A percentile compares a stretch with the other conserved stretches of the same genome.
Conservation (phyloP, 2,888 invertebrate genomes). For the Tetropium fuscum region DNA sequence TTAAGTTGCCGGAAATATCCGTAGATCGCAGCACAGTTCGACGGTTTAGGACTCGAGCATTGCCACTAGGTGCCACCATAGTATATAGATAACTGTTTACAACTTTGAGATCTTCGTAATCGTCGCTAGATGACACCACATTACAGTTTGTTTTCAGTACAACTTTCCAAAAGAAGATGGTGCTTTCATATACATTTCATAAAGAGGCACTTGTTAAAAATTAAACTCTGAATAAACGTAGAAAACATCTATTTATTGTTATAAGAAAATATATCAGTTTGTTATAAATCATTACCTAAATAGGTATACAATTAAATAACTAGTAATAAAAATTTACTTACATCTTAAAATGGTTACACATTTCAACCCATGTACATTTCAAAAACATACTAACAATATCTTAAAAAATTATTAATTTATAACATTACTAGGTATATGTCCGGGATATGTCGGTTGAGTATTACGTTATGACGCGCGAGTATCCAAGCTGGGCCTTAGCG, state of each 20-base stretch:
- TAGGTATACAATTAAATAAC: slow-evolving; percentile 57
- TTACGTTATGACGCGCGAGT: slow-evolving; percentile 62
- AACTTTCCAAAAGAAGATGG: no score
- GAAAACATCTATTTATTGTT: slow-evolving; percentile 55
- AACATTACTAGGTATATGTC: slow-evolving; percentile 38
- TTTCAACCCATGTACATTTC: slow-evolving; percentile 55
- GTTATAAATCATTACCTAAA: slow-evolving; percentile 56
- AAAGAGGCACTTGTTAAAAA: slow-evolving; percentile 4
- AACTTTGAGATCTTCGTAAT: no score
- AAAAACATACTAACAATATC: slow-evolving; percentile 45
- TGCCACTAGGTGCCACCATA: no score
- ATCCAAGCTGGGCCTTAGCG: slow-evolving; percentile 83
- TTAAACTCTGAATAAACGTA: slow-evolving; percentile 39
- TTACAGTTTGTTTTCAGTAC: no score
- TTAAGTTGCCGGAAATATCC: no score
- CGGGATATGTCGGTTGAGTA: slow-evolving; percentile 42
- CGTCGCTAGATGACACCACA: no score
- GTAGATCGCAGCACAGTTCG: no score
- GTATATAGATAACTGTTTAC: no score
- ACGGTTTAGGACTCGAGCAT: no score
- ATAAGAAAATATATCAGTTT: slow-evolving; percentile 60
- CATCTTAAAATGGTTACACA: slow-evolving; percentile 57
- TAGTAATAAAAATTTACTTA: slow-evolving; percentile 62
- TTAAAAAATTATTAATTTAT: slow-evolving; percentile 37
- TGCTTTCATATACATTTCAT: no score